Conservation (phyloP, 2,888 invertebrate genomes). For the Octonoba sinensis region DNA sequence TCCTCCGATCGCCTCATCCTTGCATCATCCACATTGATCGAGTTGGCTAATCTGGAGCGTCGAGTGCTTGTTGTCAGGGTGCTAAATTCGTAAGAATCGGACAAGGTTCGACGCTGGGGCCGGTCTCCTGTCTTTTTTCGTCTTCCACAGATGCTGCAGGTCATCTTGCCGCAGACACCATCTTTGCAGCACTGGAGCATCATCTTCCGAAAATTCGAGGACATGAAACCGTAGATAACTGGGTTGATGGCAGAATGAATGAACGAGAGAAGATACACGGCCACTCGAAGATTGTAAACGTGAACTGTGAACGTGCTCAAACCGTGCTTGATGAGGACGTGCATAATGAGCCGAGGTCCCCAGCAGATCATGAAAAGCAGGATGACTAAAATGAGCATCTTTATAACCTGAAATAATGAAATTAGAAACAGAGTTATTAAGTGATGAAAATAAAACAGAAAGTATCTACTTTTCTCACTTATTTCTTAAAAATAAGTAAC, state of each 20-base stretch:
- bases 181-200: conserved; percentile 68
- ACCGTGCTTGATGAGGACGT: conserved; percentile 71
- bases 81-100: conserved; percentile 60
- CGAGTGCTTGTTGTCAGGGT: conserved; percentile 54
- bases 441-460: too few relatives aligned
- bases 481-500: too few relatives aligned
- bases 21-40: conserved; percentile 47
- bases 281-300: conserved; percentile 70
- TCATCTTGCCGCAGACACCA: conserved; percentile 24
- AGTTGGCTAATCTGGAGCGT: conserved; percentile 42
- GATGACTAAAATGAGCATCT: conserved; percentile 74
- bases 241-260: conserved; percentile 72
- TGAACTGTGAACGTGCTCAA: conserved; percentile 68
- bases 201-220: conserved; percentile 70
- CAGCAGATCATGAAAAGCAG: conserved; percentile 73
- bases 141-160: conserved; percentile 17
- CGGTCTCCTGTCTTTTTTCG: neutral
- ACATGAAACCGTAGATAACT: conserved; percentile 71
- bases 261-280: conserved; percentile 71
- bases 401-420: conserved; percentile 72
- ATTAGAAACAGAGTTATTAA: too few relatives aligned
- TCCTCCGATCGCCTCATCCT: conserved; percentile 25
- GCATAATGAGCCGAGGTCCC: conserved; percentile 74
- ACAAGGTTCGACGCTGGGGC: conserved; percentile 14
- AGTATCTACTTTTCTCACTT: too few relatives aligned